Evolutionary conservation across 2,888 invertebrate species (phyloP), one percentile per base, ranked within the genome.

Genomic region (Andrena chrysosceles): DNA sequence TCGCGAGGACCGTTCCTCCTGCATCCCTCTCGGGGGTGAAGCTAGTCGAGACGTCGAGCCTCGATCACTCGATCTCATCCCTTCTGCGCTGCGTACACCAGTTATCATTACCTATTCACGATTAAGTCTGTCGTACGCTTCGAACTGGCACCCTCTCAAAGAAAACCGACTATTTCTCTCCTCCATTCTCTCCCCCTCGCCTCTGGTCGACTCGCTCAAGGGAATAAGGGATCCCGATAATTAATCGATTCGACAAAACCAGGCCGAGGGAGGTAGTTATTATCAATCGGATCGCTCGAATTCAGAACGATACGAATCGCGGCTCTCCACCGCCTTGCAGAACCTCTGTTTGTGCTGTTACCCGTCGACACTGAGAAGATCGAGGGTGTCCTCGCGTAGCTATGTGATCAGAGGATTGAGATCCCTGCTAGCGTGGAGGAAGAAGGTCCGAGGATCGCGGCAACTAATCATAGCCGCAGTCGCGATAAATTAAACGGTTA

Each of bases 21-120:
- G 49, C 81, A 72, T 87, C 83, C 76, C 84, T 54, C 59, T 79
- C 60, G 69, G 75, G 77, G 81, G 72, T 71, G 75, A 74, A 76
- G 54, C 42, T 20, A 42, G 8, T 29, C 26, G 13, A 26, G 23
- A 20, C 54, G 2, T 23, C 23, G 54, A 20, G 54, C 54, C n/a
- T 54, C 54, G 20, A 2, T 7, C 54, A 23, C 54, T 35, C 35
- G 35, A 35, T 35, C 20, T 23, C 54, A 54, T 10, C 54, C 54
- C 54, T 54, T 8, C 23, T 10, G 16, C 52, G 23, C 23, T 54
- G 2, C 10, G 54, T 3, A 23, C 20, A 20, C 54, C 54, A 10
- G 23, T 54, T 54, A 54, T 68, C 42, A 5, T 42, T 42, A 16
- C 42, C 42, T 23, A 33, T 7, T 23, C 67, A 33, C 52, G 56